phyloP scores from a whole-genome alignment of 2,797 vertebrate species.

The Chelonia mydas region DNA sequence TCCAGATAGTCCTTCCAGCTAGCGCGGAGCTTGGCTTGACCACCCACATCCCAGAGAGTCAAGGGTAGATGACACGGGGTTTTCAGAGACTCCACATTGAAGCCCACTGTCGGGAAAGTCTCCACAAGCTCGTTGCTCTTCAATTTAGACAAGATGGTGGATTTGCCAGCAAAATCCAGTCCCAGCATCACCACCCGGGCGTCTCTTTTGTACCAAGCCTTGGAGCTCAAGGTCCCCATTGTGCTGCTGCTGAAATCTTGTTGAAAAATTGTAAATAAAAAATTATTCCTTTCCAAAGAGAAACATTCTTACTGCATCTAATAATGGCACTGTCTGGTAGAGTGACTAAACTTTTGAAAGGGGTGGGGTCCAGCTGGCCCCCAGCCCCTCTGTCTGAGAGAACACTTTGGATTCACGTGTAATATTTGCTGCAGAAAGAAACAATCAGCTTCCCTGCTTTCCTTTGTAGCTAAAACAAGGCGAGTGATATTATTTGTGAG shows the following conservation, averaged over 20 bases:
- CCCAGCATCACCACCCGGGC: conserved; percentile 89
- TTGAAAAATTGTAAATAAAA: background rate
- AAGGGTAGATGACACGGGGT: conserved; percentile 81
- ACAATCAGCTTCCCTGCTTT: background rate
- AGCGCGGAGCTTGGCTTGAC: conserved; percentile 85
- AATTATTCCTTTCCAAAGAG: background rate
- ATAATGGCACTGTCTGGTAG: background rate
- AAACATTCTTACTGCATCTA: fast-evolving
- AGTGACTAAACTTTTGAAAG: background rate
- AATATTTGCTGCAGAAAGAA: background rate
- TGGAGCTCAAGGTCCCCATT: conserved; percentile 88
- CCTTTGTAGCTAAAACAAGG: background rate
- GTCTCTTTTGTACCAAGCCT: conserved; percentile 73
- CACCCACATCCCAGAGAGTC: conserved; percentile 91
- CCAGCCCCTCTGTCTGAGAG: background rate
- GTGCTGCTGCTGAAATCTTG: fast-evolving
- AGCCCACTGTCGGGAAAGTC: conserved; percentile 90
- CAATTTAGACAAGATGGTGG: conserved; percentile 90
- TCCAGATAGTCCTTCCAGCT: conserved; percentile 90
- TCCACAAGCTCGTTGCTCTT: conserved; percentile 77
- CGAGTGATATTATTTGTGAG: background rate
- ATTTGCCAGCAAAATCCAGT: conserved; percentile 90
- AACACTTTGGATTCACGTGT: background rate
- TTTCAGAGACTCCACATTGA: conserved; percentile 88
- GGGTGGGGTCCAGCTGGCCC: background rate